phyloP scores from a whole-genome alignment of 1,140 invertebrate genomes.

The Musca vetustissima region DNA sequence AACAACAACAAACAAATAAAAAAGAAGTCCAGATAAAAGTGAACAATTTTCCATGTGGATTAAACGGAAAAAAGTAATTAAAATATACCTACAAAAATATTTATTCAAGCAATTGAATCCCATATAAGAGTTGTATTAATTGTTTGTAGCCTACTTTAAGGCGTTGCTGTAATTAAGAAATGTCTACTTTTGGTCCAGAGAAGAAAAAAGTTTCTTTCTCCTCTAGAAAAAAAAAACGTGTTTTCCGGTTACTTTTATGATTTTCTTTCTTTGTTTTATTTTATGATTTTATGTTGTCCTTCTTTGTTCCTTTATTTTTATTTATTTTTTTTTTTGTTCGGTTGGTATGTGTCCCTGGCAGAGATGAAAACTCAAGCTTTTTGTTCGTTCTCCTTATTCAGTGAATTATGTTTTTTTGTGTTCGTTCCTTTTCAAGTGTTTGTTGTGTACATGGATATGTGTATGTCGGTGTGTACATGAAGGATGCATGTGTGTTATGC shows the following conservation, averaged over 20 bases:
- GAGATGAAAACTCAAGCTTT: no score
- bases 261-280: constrained; percentile 2
- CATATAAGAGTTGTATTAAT: no score
- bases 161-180: no score
- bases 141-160: no score
- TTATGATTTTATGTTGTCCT: background rate
- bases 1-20: background rate
- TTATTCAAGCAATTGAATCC: background rate
- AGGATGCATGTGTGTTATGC: constrained; percentile 2
- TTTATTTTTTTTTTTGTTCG: no score
- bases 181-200: background rate
- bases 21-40: background rate
- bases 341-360: no score
- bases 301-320: no score
- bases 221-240: background rate
- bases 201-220: background rate
- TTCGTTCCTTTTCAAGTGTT: no score
- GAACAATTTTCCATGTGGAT: background rate
- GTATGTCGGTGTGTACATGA: background rate
- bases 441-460: no score
- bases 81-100: background rate
- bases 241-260: background rate
- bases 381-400: no score
- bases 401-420: no score
- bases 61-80: background rate